These are phyloP conservation scores for Halichoerus grypus DNA, from an alignment of 2,113 vertebrate genomes.

Conservation along the genomic window DNA sequence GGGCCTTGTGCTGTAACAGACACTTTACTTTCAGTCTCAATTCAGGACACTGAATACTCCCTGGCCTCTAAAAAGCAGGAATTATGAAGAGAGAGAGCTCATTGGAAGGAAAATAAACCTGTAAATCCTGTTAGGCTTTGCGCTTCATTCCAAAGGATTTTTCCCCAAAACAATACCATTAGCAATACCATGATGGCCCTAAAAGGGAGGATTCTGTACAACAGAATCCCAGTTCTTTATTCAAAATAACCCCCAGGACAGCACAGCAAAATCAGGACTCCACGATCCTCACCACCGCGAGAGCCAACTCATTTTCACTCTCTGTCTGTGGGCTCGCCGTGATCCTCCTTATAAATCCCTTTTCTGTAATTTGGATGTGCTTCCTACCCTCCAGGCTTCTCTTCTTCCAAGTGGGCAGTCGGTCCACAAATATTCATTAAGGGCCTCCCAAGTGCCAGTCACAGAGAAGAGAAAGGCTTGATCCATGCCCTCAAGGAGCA, in stretches of 20 bases:
- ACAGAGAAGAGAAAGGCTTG: neutral
- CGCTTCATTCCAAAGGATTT: constrained; percentile 63
- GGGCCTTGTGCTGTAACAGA: constrained; percentile 61
- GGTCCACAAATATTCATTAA: constrained; percentile 4
- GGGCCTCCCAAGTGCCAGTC: neutral
- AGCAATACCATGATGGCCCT: constrained; percentile 29
- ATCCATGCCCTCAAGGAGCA: neutral
- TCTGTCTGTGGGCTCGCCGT: neutral
- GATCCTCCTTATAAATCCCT: neutral
- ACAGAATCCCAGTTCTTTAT: neutral
- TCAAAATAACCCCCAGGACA: neutral
- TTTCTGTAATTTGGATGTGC: neutral
- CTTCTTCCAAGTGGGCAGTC: neutral
- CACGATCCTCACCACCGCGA: neutral
- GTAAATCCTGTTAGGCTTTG: constrained; percentile 70
- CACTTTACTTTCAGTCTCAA: constrained; percentile 72
- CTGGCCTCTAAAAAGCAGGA: constrained; percentile 66
- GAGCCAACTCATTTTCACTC: neutral
- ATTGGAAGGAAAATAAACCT: constrained; percentile 72
- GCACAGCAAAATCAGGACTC: neutral
- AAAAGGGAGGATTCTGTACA: neutral
- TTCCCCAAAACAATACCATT: constrained; percentile 52
- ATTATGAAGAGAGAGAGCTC: constrained; percentile 63
- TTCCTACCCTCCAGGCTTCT: neutral
- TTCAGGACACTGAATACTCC: constrained; percentile 74